phyloP scores from a whole-genome alignment of 2,888 invertebrate genomes.

The Cryptophagus acutangulus region DNA sequence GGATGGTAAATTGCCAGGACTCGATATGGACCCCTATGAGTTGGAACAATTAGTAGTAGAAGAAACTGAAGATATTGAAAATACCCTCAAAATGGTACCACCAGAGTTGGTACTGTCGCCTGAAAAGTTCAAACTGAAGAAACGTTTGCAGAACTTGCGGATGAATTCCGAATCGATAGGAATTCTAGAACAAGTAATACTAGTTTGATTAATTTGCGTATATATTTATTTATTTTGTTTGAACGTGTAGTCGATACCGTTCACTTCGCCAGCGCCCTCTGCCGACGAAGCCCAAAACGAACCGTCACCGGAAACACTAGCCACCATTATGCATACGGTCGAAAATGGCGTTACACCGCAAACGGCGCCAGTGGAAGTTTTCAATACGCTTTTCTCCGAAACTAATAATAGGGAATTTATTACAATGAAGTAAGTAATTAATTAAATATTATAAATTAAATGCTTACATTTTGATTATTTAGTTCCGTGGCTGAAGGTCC shows the following conservation, averaged over 20 bases:
- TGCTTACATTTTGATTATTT: slow-evolving; percentile 10
- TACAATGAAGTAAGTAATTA: slow-evolving; percentile 21
- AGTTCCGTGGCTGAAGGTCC: slow-evolving; percentile 42
- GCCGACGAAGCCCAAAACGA: slow-evolving; percentile 39
- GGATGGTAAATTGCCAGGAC: slow-evolving; percentile 1
- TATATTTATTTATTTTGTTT: too few species aligned
- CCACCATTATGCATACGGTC: slow-evolving; percentile 41
- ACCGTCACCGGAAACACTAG: slow-evolving; percentile 41
- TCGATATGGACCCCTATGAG: slow-evolving; percentile 24
- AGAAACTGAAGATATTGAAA: slow-evolving; percentile 41
- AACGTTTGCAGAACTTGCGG: slow-evolving; percentile 34
- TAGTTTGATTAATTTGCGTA: too few species aligned
- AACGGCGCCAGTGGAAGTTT: slow-evolving; percentile 37
- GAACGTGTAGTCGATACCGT: too few species aligned
- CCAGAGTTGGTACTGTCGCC: slow-evolving; percentile 36
- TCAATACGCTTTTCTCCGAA: slow-evolving; percentile 38
- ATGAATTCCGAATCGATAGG: slow-evolving; percentile 36
- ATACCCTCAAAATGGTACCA: slow-evolving; percentile 37
- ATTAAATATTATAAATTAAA: background rate
- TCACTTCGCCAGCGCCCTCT: slow-evolving; percentile 32
- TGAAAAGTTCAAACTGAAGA: slow-evolving; percentile 35
- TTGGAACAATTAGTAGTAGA: slow-evolving; percentile 38
- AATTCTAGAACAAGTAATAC: slow-evolving; percentile 33
- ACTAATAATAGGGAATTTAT: slow-evolving; percentile 24
- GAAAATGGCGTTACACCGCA: slow-evolving; percentile 40